Evolutionary conservation across 64 coral and sea anemone genomes (phyloP).

Genomic region (Stichodactyla helianthus): DNA sequence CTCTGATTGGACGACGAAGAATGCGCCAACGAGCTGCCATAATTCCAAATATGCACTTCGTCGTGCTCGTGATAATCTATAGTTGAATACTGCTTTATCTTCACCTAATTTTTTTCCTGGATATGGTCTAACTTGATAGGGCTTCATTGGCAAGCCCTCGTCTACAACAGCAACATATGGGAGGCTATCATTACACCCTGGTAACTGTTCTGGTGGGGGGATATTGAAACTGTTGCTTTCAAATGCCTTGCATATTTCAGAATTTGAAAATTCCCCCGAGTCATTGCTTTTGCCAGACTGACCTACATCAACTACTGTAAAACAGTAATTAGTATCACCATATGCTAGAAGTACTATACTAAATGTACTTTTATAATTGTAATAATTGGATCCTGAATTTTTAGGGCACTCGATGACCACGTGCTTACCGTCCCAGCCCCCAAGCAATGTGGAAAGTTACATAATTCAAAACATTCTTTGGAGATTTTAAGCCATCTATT

Average conservation of each 20-base stretch:
- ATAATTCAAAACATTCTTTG: slow-evolving; percentile 35
- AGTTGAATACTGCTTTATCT: slow-evolving; percentile 20
- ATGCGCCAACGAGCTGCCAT: slow-evolving; percentile 29
- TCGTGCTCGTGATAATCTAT: slow-evolving; percentile 45
- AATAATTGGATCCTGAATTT: slow-evolving; percentile 48
- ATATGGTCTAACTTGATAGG: slow-evolving; percentile 29
- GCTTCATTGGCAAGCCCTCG: slow-evolving; percentile 33
- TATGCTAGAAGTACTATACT: slow-evolving; percentile 50
- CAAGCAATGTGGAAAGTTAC: slow-evolving; percentile 47
- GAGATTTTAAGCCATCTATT: slow-evolving; percentile 46
- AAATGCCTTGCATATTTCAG: slow-evolving; percentile 21
- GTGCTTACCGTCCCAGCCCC: slow-evolving; percentile 49
- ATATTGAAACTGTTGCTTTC: slow-evolving; percentile 25
- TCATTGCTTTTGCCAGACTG: slow-evolving; percentile 40
- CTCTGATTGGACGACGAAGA: slow-evolving; percentile 25
- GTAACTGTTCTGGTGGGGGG: slow-evolving; percentile 15
- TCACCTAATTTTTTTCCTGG: slow-evolving; percentile 31
- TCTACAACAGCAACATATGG: slow-evolving; percentile 37
- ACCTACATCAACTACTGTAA: slow-evolving; percentile 52
- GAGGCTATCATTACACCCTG: background rate
- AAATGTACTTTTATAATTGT: slow-evolving; percentile 53
- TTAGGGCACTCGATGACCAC: slow-evolving; percentile 35
- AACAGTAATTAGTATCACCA: slow-evolving; percentile 51
- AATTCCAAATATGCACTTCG: slow-evolving; percentile 41
- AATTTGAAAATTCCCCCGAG: slow-evolving; percentile 30